Evolutionary conservation across 37 sponge, comb jelly and placozoan species (phyloP).

Genomic region (Agelas oroides): DNA sequence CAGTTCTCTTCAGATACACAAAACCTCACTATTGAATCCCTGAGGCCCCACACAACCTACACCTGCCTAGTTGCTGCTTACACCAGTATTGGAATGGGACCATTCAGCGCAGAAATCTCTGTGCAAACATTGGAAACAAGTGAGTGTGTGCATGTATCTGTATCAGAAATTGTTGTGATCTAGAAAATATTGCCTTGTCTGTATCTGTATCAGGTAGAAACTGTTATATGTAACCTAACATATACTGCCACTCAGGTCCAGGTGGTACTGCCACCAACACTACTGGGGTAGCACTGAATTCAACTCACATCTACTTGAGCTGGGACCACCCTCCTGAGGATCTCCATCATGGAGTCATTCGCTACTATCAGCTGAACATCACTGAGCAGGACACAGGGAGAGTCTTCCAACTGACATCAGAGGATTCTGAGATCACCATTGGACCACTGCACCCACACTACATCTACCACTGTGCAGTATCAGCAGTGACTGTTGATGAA

Average conservation of each 20-base stretch:
- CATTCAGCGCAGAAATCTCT: constrained; percentile 14
- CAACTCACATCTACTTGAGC: background rate
- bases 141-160: no score
- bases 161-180: no score
- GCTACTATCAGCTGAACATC: constrained; percentile 25
- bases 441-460: constrained; percentile 25
- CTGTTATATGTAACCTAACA: no score
- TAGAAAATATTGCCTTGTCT: no score
- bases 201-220: no score
- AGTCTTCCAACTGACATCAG: background rate
- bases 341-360: constrained; percentile 38
- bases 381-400: background rate
- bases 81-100: constrained; percentile 29
- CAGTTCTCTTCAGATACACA: background rate
- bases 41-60: constrained; percentile 40
- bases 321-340: constrained; percentile 41
- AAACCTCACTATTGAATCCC: background rate
- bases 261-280: background rate
- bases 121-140: no score
- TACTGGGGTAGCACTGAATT: constrained; percentile 21
- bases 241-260: no score
- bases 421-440: background rate
- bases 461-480: constrained; percentile 30
- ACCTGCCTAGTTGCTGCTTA: constrained; percentile 34
- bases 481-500: constrained; percentile 30